These are phyloP conservation scores for Drosophila navojoa DNA, from an alignment of 1,140 invertebrate species.

Conservation along the genomic window DNA sequence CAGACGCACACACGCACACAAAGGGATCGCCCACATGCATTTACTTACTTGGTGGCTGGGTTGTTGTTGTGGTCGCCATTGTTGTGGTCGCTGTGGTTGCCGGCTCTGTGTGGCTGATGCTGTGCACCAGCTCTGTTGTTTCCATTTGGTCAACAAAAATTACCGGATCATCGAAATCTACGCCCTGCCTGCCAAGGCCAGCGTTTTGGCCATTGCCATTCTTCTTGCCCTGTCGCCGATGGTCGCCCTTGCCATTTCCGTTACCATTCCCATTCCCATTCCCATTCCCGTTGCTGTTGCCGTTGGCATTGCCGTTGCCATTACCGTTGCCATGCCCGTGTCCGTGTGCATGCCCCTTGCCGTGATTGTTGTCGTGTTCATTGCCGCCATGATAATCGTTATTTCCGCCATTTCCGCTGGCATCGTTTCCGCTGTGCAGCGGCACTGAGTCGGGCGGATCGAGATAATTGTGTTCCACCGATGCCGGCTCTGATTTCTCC, in stretches of 20 bases:
- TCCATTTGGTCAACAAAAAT: slow-evolving; percentile 84
- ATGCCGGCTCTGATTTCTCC: slow-evolving; percentile 81
- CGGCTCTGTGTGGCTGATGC: slow-evolving; percentile 85
- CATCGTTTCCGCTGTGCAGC: slow-evolving; percentile 81
- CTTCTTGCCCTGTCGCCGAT: slow-evolving; percentile 50
- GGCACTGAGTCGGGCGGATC: slow-evolving; percentile 83
- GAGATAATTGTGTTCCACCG: slow-evolving; percentile 83
- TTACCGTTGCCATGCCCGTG: slow-evolving; percentile 78
- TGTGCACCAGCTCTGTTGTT: slow-evolving; percentile 84
- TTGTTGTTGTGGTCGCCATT: slow-evolving; percentile 87
- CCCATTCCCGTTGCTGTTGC: slow-evolving; percentile 79
- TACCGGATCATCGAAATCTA: slow-evolving; percentile 81
- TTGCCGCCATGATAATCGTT: slow-evolving; percentile 85
- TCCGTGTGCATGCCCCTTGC: slow-evolving; percentile 84
- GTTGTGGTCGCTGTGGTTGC: slow-evolving; percentile 85
- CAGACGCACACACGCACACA: not conserved
- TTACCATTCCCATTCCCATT: slow-evolving; percentile 30
- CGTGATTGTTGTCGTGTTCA: slow-evolving; percentile 84
- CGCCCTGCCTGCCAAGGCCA: slow-evolving; percentile 82
- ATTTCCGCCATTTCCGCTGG: slow-evolving; percentile 83
- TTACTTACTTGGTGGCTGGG: slow-evolving; percentile 88
- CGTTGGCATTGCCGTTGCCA: slow-evolving; percentile 84
- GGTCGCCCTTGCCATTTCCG: slow-evolving; percentile 69
- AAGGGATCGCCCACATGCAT: slow-evolving; percentile 55
- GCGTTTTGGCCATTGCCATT: slow-evolving; percentile 50